These are phyloP conservation scores for Polietes domitor DNA, from an alignment of 2,888 invertebrate genomes.

Conservation along the genomic window DNA sequence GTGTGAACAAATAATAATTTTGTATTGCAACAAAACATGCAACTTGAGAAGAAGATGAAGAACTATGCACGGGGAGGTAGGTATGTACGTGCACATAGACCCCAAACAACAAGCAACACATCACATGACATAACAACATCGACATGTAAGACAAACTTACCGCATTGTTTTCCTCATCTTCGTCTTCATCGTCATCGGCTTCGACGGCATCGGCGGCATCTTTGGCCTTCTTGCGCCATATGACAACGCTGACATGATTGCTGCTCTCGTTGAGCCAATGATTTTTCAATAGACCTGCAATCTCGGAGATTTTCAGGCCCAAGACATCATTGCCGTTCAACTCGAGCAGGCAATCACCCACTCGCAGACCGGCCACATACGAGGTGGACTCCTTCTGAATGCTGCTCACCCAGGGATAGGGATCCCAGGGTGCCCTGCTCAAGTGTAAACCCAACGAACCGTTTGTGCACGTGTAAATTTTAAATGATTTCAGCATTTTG, in stretches of 20 bases:
- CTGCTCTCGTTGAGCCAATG: constrained; percentile 78
- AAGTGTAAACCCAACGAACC: constrained; percentile 87
- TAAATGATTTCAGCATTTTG: constrained; percentile 78
- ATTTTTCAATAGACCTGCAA: constrained; percentile 76
- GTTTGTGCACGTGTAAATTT: constrained; percentile 80
- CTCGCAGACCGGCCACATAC: constrained; percentile 84
- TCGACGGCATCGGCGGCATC: constrained; percentile 42
- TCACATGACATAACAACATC: constrained; percentile 7
- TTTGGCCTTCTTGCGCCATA: constrained; percentile 77
- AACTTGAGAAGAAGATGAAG: constrained; percentile 18
- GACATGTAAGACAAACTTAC: constrained; percentile 53
- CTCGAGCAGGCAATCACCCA: constrained; percentile 87
- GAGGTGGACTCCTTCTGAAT: constrained; percentile 85
- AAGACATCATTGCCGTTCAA: constrained; percentile 79
- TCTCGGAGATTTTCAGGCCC: constrained; percentile 78
- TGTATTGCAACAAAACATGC: constrained; percentile 46
- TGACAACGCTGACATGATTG: constrained; percentile 74
- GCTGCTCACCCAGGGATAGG: constrained; percentile 89
- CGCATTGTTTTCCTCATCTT: constrained; percentile 64
- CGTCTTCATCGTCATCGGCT: constrained; percentile 46
- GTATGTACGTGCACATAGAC: background rate
- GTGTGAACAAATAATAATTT: constrained; percentile 38
- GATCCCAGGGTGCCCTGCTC: constrained; percentile 89
- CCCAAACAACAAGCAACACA: background rate
- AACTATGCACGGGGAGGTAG: no score